A percentile compares a stretch with the other conserved stretches of the same genome.
phyloP scores from a whole-genome alignment of 2,113 vertebrate genomes.

The Rhipidura dahli region DNA sequence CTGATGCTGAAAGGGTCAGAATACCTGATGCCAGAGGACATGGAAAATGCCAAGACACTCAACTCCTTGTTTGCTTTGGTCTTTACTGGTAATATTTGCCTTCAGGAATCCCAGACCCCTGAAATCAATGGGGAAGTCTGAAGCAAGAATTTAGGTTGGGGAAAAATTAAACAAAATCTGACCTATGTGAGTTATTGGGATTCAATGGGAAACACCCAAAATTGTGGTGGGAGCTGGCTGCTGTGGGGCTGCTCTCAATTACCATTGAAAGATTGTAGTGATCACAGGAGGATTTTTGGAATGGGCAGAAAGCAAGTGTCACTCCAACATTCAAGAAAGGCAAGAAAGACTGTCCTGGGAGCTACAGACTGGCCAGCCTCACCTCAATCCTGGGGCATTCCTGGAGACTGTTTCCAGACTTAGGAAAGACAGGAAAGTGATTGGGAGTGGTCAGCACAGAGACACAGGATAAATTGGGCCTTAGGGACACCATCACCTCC shows the following conservation, averaged over 20 bases:
- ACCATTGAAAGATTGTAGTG: not conserved
- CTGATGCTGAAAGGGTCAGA: not conserved
- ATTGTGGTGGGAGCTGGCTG: not conserved
- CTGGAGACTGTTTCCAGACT: not conserved
- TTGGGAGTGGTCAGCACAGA: not conserved
- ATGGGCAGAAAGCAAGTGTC: not conserved
- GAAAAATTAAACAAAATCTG: not conserved
- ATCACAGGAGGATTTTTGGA: not conserved
- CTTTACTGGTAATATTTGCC: not conserved
- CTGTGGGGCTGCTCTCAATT: not conserved
- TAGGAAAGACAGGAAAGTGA: not conserved
- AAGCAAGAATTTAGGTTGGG: not conserved
- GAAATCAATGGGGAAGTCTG: not conserved
- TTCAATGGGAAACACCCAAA: not conserved
- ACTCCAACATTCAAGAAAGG: not conserved
- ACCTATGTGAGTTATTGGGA: accelerated
- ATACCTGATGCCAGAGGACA: not conserved
- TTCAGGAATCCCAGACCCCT: not conserved
- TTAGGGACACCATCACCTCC: not conserved
- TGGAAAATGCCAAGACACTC: not conserved
- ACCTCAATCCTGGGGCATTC: not conserved
- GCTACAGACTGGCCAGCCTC: not conserved
- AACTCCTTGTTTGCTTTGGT: not conserved
- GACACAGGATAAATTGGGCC: not conserved
- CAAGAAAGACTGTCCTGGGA: not conserved